phyloP scores from a whole-genome alignment of 2,888 invertebrate genomes.

The Neocrepidodera transversa region DNA sequence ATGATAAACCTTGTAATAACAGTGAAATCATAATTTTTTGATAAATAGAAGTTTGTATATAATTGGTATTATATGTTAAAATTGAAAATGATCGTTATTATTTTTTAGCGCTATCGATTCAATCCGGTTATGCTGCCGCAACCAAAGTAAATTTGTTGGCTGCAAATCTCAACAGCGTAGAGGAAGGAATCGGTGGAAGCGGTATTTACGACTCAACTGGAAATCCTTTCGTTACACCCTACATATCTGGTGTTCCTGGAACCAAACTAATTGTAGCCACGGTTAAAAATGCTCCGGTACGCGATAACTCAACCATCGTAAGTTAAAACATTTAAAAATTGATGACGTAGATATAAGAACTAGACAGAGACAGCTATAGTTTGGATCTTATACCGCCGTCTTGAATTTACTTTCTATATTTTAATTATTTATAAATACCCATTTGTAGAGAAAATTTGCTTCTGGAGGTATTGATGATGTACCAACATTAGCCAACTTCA shows the following conservation, averaged over 20 bases:
- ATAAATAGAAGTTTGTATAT: too few species aligned
- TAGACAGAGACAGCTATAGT: too few species aligned
- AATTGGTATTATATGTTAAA: too few species aligned
- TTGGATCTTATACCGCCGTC: too few species aligned
- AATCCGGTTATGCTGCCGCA: slow-evolving; percentile 45
- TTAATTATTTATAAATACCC: too few species aligned
- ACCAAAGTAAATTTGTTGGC: slow-evolving; percentile 48
- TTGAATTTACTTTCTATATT: too few species aligned
- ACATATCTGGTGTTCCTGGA: slow-evolving; percentile 38
- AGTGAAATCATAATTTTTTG: too few species aligned
- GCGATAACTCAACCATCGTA: slow-evolving; percentile 9
- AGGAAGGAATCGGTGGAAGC: slow-evolving; percentile 44
- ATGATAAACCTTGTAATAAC: too few species aligned
- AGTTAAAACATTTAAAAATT: slow-evolving; percentile 10
- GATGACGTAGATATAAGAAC: too few species aligned
- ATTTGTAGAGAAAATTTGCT: too few species aligned
- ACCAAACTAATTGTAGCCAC: slow-evolving; percentile 34
- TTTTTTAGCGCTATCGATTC: slow-evolving; percentile 45
- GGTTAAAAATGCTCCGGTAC: slow-evolving; percentile 20
- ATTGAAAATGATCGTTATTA: not conserved
- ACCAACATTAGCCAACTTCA: slow-evolving; percentile 33
- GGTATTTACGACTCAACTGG: slow-evolving; percentile 46
- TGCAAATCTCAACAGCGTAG: slow-evolving; percentile 41
- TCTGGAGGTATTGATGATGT: slow-evolving; percentile 28
- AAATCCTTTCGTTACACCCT: slow-evolving; percentile 30